Evolutionary conservation across 2,888 invertebrate species (phyloP).

Genomic region (Agrotis clavis): DNA sequence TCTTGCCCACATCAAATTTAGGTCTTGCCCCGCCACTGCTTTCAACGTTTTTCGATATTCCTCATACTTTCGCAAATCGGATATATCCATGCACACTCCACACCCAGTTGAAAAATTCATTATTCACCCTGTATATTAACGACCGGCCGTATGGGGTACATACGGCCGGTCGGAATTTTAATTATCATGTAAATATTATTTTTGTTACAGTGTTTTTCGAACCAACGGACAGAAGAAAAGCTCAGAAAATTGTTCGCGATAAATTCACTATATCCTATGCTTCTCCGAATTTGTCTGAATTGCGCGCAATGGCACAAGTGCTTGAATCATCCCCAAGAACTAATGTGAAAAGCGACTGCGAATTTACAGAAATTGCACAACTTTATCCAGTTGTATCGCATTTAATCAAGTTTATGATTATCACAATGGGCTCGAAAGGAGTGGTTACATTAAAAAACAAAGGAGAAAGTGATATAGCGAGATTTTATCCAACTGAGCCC

Average conservation of each 20-base stretch:
- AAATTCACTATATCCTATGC: slow-evolving; percentile 91
- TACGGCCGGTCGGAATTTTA: too few species aligned
- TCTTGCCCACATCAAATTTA: too few species aligned
- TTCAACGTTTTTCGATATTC: too few species aligned
- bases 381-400: slow-evolving; percentile 83
- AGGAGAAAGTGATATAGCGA: slow-evolving; percentile 57
- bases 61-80: too few species aligned
- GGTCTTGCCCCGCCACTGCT: too few species aligned
- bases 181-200: slow-evolving; percentile 42
- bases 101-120: too few species aligned
- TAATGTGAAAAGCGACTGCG: slow-evolving; percentile 60
- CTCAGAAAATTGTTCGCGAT: slow-evolving; percentile 93
- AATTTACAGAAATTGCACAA: slow-evolving; percentile 74
- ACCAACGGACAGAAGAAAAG: slow-evolving; percentile 96
- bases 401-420: slow-evolving; percentile 90
- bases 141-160: too few species aligned
- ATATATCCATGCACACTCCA: too few species aligned
- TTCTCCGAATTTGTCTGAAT: slow-evolving; percentile 96
- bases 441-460: slow-evolving; percentile 85
- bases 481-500: slow-evolving; percentile 82
- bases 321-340: slow-evolving; percentile 76
- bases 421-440: slow-evolving; percentile 92
- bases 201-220: slow-evolving; percentile 96
- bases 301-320: slow-evolving; percentile 92
- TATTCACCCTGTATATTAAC: too few species aligned